Conservation (phyloP, 2,888 invertebrate genomes). For the Andrena flavipes region DNA sequence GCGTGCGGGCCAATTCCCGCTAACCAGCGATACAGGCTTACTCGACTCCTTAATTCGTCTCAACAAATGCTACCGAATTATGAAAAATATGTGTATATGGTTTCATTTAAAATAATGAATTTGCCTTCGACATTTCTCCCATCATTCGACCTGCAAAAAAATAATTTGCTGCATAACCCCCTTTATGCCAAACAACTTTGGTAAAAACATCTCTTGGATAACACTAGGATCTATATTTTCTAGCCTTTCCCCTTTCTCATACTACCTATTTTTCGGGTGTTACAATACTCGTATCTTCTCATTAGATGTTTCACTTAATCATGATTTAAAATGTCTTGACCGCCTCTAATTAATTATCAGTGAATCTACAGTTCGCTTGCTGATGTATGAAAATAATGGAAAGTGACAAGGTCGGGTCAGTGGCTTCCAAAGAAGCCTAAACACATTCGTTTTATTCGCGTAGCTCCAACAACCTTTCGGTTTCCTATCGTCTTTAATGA, state of each 20-base stretch:
- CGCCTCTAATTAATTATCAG: too few species aligned
- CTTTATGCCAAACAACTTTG: background rate
- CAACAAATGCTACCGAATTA: background rate
- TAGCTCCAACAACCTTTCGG: background rate
- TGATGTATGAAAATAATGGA: too few species aligned
- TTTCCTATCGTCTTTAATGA: conserved; percentile 48
- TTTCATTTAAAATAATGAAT: background rate
- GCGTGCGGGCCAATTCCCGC: too few species aligned
- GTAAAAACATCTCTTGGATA: background rate
- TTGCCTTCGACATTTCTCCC: background rate
- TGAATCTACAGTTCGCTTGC: too few species aligned
- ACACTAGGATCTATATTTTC: background rate
- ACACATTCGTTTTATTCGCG: conserved; percentile 23
- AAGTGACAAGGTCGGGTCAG: too few species aligned
- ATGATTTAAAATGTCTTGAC: too few species aligned
- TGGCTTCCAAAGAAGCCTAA: background rate
- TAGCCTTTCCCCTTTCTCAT: too few species aligned
- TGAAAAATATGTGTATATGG: background rate
- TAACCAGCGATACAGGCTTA: too few species aligned
- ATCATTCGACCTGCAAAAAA: background rate
- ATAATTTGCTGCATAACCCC: background rate
- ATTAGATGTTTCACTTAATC: too few species aligned
- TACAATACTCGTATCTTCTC: too few species aligned
- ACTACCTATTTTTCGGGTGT: too few species aligned
- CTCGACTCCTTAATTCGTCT: background rate